Base-by-base conservation (phyloP, 2,888 invertebrate species). In the Eurois occulta region DNA sequence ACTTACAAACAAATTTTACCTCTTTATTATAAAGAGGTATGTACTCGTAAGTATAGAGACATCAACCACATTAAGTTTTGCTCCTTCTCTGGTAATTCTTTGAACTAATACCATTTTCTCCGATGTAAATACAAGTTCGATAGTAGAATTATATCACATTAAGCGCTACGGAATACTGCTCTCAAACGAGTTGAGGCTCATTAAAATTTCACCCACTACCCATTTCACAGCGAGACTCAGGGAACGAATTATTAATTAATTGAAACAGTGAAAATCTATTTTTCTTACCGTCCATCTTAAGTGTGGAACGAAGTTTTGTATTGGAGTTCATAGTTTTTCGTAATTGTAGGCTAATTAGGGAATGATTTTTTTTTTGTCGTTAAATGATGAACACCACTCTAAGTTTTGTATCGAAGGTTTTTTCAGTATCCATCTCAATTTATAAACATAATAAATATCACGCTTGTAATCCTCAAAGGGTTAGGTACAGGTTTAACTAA, bases 221-320 rank as follows among this genome's bases (percentile, higher is more conserved):
- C 87, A 82, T 81, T 88, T 86, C 89, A 84, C 83, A 83, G 89
- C 90, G 90, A 83, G 90, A 88, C 91, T 90, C 91, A 90, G 90
- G 88, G 85, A 89, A 90, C 89, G 89, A 90, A 94, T 94, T 93
- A 93, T 93, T 93, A 92, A 93, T 93, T 93, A 93, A 91, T 91
- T 89, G 89, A 87, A 91, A 91, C 90, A 91, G 89, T 86, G 88
- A 85, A 89, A 89, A 89, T 85, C 88, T 88, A 90, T 93, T 93
- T 92, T 93, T 93, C 90, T 90, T 90, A 88, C 64, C 73, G 90
- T 87, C 86, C 83, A 32, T 82, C 80, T 78, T 80, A 79, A 77
- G 83, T 86, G 81, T 75, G 43, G 74, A 75, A 75, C 71, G 70
- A 83, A 84, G 83, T 84, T 80, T 74, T 60, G n/a, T 75, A 88